Evolutionary conservation across 2,888 invertebrate genomes (phyloP).

Genomic region (Norana najaformis): DNA sequence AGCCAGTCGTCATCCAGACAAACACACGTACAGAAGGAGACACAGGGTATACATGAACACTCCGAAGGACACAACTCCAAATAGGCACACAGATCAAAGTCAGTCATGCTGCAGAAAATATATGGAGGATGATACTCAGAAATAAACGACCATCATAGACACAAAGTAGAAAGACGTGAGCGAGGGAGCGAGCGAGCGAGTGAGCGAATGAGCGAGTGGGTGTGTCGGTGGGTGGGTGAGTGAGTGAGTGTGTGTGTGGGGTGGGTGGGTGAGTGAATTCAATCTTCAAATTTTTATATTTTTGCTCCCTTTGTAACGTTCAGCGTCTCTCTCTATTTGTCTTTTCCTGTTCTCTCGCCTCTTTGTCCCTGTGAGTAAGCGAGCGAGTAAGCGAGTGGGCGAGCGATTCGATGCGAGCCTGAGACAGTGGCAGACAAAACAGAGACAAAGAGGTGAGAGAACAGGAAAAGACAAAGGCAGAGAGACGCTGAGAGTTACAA

Average conservation of each 20-base stretch:
- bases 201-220: not conserved
- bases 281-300: too few relatives aligned
- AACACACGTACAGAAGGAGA: not conserved
- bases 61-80: not conserved
- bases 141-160: not conserved
- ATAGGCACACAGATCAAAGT: not conserved
- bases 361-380: too few relatives aligned
- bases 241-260: not conserved
- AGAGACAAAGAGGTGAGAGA: not conserved
- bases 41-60: not conserved
- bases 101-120: not conserved
- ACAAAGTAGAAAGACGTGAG: not conserved
- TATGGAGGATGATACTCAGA: not conserved
- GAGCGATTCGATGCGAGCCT: not conserved
- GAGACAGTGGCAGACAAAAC: not conserved
- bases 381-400: not conserved
- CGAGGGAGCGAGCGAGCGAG: not conserved
- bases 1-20: not conserved
- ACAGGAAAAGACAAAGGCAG: not conserved
- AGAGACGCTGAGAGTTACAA: not conserved
- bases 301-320: too few relatives aligned
- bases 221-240: not conserved
- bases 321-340: too few relatives aligned
- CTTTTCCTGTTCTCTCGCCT: too few relatives aligned
- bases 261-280: not conserved